Percentiles rank a stretch among this genome's conserved stretches.
phyloP scores from a whole-genome alignment of 2,113 vertebrate species.

The Aphyosemion australe region DNA sequence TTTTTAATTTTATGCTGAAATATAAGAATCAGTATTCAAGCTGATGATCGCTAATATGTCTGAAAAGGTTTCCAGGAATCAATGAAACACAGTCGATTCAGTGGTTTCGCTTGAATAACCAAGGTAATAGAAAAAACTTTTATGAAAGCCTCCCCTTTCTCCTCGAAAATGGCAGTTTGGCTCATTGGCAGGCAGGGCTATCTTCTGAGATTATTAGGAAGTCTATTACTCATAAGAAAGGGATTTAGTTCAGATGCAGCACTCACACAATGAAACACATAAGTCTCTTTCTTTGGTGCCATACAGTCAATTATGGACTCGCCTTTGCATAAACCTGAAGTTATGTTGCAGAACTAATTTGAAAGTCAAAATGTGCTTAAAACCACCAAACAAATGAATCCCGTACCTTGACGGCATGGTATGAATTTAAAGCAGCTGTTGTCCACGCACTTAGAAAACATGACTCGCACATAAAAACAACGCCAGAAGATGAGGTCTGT shows the following conservation, averaged over 20 bases:
- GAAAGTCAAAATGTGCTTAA: conserved; percentile 13
- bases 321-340: conserved; percentile 1
- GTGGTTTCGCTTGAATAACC: conserved; percentile 63
- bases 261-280: conserved; percentile 14
- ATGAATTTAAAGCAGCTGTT: background rate
- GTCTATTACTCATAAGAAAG: conserved; percentile 36
- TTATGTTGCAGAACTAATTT: conserved; percentile 17
- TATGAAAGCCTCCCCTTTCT: conserved; percentile 51
- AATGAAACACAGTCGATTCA: conserved; percentile 58
- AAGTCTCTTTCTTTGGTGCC: conserved; percentile 5
- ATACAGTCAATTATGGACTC: background rate
- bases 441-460: too few species aligned
- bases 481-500: too few species aligned
- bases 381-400: background rate
- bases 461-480: too few species aligned
- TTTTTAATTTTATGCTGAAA: background rate
- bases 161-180: conserved; percentile 36
- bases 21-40: conserved; percentile 47
- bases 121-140: conserved; percentile 69
- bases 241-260: conserved; percentile 34
- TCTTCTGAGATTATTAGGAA: conserved; percentile 46
- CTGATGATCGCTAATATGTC: conserved; percentile 38
- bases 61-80: conserved; percentile 45
- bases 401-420: background rate
- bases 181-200: conserved; percentile 48